Conservation (phyloP, 2,113 vertebrate genomes). For the Cnemophilus loriae region DNA sequence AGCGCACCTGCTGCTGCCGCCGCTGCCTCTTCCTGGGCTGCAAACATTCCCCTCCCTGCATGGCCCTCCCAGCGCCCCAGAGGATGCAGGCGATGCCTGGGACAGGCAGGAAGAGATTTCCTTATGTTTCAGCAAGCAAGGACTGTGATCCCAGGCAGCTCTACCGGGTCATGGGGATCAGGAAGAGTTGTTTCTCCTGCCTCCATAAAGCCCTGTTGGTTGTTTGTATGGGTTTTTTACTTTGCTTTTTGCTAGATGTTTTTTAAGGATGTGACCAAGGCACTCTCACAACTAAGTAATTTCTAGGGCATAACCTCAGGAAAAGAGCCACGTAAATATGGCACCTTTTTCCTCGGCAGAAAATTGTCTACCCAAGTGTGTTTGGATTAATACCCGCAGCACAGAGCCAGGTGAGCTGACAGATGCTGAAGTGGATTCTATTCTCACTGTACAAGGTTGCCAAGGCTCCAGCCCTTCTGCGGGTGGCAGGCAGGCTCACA, state of each 20-base stretch:
- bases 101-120: fast-evolving
- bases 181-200: neutral
- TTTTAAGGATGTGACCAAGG: neutral
- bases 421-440: neutral
- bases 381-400: neutral
- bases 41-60: neutral
- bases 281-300: neutral
- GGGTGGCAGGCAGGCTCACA: neutral
- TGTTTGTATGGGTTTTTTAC: fast-evolving
- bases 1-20: neutral
- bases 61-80: fast-evolving
- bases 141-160: neutral
- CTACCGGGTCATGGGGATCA: fast-evolving
- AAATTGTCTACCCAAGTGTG: neutral
- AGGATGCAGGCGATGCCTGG: neutral
- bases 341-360: neutral
- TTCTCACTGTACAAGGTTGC: neutral
- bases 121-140: neutral
- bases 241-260: neutral
- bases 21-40: neutral
- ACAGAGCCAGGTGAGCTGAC: neutral
- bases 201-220: neutral
- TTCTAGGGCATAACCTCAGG: neutral
- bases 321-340: neutral
- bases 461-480: neutral